phyloP scores from a whole-genome alignment of 1,140 invertebrate species.

The Stegodyphus mimosarum region DNA sequence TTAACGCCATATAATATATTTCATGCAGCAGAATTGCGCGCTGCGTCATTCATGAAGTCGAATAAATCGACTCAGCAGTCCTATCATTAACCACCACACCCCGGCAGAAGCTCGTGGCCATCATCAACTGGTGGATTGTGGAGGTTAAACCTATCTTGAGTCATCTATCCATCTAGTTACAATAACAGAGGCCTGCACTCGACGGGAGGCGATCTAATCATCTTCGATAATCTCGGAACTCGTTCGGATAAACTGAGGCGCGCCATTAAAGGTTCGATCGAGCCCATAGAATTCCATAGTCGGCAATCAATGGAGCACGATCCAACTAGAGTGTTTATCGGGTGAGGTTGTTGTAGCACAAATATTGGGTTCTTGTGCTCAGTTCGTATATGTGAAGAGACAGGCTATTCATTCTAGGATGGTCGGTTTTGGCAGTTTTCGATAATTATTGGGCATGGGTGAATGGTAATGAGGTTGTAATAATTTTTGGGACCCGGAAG shows the following conservation, averaged over 20 bases:
- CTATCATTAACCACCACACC: too few species aligned
- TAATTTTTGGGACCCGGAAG: too few species aligned
- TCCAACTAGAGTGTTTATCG: background rate
- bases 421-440: background rate
- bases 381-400: background rate
- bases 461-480: too few species aligned
- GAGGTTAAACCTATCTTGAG: background rate
- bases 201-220: background rate
- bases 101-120: too few species aligned
- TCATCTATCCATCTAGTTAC: background rate
- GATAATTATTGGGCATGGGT: background rate
- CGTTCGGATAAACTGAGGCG: background rate
- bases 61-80: too few species aligned
- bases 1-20: too few species aligned
- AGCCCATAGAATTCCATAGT: too few species aligned
- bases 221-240: constrained; percentile 6
- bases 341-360: background rate
- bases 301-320: background rate
- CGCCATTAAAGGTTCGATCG: background rate
- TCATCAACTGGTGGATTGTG: too few species aligned
- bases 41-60: too few species aligned
- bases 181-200: background rate
- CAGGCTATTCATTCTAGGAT: background rate
- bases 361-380: constrained; percentile 4
- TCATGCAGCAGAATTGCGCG: too few species aligned